These are phyloP conservation scores for Pseudorhombus dupliciocellatus DNA, from an alignment of 2,113 vertebrate genomes.

Conservation along the genomic window DNA sequence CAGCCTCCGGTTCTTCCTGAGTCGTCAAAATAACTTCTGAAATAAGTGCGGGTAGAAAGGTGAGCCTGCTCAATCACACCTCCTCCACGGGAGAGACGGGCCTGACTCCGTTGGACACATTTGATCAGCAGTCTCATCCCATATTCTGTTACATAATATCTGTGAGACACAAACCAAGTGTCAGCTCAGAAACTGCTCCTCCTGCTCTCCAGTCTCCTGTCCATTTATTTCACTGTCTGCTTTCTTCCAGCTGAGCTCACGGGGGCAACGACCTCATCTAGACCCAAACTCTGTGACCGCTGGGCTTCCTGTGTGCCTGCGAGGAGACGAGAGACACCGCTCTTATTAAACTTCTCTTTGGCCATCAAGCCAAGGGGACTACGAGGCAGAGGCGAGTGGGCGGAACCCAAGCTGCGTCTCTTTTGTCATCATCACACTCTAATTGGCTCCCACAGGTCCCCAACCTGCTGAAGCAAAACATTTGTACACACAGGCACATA, in stretches of 20 bases:
- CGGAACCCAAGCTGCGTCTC: constrained; percentile 58
- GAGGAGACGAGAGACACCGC: constrained; percentile 74
- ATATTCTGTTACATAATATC: constrained; percentile 67
- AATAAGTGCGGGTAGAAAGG: constrained; percentile 40
- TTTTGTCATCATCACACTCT: constrained; percentile 77
- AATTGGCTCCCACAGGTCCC: constrained; percentile 76
- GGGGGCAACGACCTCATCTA: constrained; percentile 79
- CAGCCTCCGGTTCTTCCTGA: constrained; percentile 10
- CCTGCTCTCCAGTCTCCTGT: constrained; percentile 56
- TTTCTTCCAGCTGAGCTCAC: constrained; percentile 75
- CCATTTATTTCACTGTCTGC: constrained; percentile 73
- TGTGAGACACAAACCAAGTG: constrained; percentile 39
- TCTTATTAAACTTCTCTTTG: constrained; percentile 79
- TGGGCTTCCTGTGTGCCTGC: constrained; percentile 72
- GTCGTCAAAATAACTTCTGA: constrained; percentile 47
- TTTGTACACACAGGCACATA: constrained; percentile 5
- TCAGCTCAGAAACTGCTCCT: constrained; percentile 55
- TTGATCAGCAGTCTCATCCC: constrained; percentile 65
- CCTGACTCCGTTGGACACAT: constrained; percentile 50
- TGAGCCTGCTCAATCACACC: constrained; percentile 40
- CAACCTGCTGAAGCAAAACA: constrained; percentile 34
- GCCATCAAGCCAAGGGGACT: constrained; percentile 57
- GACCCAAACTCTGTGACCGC: constrained; percentile 72
- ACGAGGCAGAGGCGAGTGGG: constrained; percentile 57
- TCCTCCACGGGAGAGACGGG: constrained; percentile 31